Percentiles rank a stretch among this genome's conserved stretches.
These are phyloP conservation scores for Scaptomyza polygonia DNA, from an alignment of 2,888 invertebrate genomes.

Conservation along the genomic window DNA sequence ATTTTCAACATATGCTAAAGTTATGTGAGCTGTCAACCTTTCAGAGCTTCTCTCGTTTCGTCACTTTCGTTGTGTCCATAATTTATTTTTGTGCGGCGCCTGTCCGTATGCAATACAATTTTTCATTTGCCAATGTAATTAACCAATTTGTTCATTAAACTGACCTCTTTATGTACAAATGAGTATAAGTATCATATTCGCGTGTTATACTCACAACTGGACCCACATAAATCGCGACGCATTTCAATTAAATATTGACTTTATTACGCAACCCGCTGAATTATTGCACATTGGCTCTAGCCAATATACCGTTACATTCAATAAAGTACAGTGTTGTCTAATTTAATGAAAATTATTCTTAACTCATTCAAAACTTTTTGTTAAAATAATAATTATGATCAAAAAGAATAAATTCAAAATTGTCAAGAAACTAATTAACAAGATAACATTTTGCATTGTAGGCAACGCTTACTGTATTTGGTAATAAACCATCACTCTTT, in stretches of 20 bases:
- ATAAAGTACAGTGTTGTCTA: slow-evolving; percentile 44
- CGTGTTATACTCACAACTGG: neutral
- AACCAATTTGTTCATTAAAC: slow-evolving; percentile 77
- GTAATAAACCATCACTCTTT: slow-evolving; percentile 26
- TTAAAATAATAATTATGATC: too few relatives aligned
- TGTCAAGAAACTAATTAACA: neutral
- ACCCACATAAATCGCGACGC: slow-evolving; percentile 52
- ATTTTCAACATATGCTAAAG: slow-evolving; percentile 50
- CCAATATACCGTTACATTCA: slow-evolving; percentile 39
- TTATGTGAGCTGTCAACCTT: slow-evolving; percentile 40
- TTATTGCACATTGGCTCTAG: slow-evolving; percentile 24
- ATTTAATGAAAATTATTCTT: neutral
- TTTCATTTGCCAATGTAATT: slow-evolving; percentile 58
- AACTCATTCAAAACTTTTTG: too few relatives aligned
- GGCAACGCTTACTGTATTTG: slow-evolving; percentile 31
- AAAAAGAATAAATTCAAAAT: too few relatives aligned
- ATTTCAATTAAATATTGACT: slow-evolving; percentile 75
- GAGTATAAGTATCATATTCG: slow-evolving; percentile 2
- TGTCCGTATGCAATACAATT: slow-evolving; percentile 30
- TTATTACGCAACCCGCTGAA: slow-evolving; percentile 58
- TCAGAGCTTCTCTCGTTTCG: slow-evolving; percentile 10
- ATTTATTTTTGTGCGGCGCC: slow-evolving; percentile 35
- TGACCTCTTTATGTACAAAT: slow-evolving; percentile 62
- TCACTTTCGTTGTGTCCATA: slow-evolving; percentile 38
- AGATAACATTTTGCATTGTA: neutral